A percentile compares a stretch with the other conserved stretches of the same genome.
Evolutionary conservation across 2,888 invertebrate species (phyloP).

Genomic region (Frankliniella intonsa): DNA sequence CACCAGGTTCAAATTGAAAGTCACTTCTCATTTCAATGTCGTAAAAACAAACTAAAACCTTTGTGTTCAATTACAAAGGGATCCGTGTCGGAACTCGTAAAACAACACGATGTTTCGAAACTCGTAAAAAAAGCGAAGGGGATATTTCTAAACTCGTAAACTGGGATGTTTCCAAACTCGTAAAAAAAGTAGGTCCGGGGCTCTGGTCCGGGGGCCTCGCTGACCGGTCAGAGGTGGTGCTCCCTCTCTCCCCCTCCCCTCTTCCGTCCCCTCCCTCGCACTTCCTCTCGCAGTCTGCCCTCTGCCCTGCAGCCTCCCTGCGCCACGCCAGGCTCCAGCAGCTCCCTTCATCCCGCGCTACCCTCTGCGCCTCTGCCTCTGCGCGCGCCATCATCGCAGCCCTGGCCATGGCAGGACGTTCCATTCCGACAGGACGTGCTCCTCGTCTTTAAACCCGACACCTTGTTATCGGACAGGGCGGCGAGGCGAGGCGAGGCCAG

Average conservation of each 20-base stretch:
- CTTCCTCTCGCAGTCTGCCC: neutral
- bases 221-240: slow-evolving; percentile 23
- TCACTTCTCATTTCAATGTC: slow-evolving; percentile 26
- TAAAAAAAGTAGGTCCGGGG: slow-evolving; percentile 24
- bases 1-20: slow-evolving; percentile 22
- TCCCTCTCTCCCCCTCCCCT: neutral
- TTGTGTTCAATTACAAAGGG: slow-evolving; percentile 26
- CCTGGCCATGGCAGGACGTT: too few relatives aligned
- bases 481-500: too few relatives aligned
- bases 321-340: neutral
- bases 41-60: slow-evolving; percentile 27
- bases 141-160: slow-evolving; percentile 27
- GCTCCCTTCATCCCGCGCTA: neutral
- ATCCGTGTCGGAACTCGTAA: slow-evolving; percentile 26
- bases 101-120: slow-evolving; percentile 26
- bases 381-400: neutral
- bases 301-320: neutral
- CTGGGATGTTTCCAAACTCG: slow-evolving; percentile 26
- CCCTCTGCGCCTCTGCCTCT: too few relatives aligned
- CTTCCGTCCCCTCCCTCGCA: neutral
- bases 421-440: slow-evolving; percentile 1
- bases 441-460: neutral
- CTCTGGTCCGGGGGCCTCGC: slow-evolving; percentile 8
- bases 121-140: slow-evolving; percentile 24
- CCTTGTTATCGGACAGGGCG: neutral